Evolutionary conservation across 1,140 invertebrate genomes (phyloP), one percentile per base, ranked within the genome.

Genomic region (Bombus sibiricus): DNA sequence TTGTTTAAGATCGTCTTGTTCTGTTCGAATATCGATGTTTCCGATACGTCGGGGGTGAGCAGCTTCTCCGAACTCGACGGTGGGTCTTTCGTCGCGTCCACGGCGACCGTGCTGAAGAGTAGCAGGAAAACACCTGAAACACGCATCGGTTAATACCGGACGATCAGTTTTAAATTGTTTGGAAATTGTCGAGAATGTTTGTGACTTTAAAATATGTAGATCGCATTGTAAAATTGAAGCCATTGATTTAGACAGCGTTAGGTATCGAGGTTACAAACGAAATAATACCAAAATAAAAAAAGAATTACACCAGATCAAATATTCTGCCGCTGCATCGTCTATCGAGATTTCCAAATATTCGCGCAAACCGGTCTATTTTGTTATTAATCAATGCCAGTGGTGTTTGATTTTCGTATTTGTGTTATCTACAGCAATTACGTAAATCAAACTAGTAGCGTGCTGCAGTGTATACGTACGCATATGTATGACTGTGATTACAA

Each of bases 81-180:
- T 32, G 78, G 71, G 39, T 75, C 83, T 80, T 89, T 83, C 59
- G 89, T 79, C 72, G 83, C 59, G 37, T 92, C 74, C 0, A 87
- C 89, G 28, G 86, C 32, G 9, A 68, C 62, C 62, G 87, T 86
- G 85, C 85, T 69, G 32, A 80, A 89, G 64, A 93, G 75, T 74
- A 94, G 75, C 81, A 94, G 77, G 59, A 92, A 81, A 22, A 92
- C 59, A 34, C 88, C 93, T 94, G 88, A 3, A 91, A 92, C 22
- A 5, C 1, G 15, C 0, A 8, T 22, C 47, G 47, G 15, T 47
- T 47, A 47, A 47, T 18, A 47, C 0, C 47, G 47, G 47, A 47
- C 47, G 15, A 47, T 47, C 47, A 6, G 18, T 6, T 53, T 53
- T 22, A 47, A 47, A 18, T 47, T 18, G 47, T 47, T 47, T 6